A percentile compares a stretch with the other conserved stretches of the same genome.
Evolutionary conservation across 2,888 invertebrate species (phyloP).

Genomic region (Megamerina dolium): DNA sequence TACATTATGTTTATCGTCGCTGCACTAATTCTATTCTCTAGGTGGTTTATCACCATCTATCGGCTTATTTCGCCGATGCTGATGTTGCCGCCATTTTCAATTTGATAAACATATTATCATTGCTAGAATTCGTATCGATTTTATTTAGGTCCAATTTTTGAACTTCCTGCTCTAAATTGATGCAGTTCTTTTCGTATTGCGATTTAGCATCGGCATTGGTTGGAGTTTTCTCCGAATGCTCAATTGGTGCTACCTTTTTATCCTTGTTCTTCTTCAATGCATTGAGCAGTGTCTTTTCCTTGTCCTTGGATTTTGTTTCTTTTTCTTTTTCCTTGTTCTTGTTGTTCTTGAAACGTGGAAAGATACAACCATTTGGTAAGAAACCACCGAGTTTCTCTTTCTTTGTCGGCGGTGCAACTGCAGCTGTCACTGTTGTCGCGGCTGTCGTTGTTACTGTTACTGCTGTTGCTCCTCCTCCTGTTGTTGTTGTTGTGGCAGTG

Average conservation of each 20-base stretch:
- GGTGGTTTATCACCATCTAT: no score
- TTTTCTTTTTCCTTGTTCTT: constrained; percentile 40
- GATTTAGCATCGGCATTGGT: constrained; percentile 16
- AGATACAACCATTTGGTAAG: constrained; percentile 48
- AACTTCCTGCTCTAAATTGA: constrained; percentile 45
- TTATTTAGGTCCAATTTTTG: constrained; percentile 46
- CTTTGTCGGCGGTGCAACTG: constrained; percentile 34
- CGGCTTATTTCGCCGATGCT: constrained; percentile 32
- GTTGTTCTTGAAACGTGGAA: constrained; percentile 48
- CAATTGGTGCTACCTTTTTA: constrained; percentile 36
- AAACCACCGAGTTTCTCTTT: constrained; percentile 49
- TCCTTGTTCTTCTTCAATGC: constrained; percentile 47
- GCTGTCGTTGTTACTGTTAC: neutral
- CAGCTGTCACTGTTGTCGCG: constrained; percentile 1
- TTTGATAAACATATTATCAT: constrained; percentile 42
- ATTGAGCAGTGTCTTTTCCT: constrained; percentile 39
- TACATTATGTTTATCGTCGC: no score
- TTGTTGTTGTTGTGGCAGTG: constrained; percentile 1
- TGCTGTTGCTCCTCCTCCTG: neutral
- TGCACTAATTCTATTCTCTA: no score
- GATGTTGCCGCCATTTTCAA: constrained; percentile 38
- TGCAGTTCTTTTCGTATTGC: constrained; percentile 45
- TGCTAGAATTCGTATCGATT: constrained; percentile 29
- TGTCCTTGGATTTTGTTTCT: constrained; percentile 37
- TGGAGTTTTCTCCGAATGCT: constrained; percentile 18